phyloP scores from a whole-genome alignment of 35 echinoderm and acorn worm species.

The Amphiura filiformis region DNA sequence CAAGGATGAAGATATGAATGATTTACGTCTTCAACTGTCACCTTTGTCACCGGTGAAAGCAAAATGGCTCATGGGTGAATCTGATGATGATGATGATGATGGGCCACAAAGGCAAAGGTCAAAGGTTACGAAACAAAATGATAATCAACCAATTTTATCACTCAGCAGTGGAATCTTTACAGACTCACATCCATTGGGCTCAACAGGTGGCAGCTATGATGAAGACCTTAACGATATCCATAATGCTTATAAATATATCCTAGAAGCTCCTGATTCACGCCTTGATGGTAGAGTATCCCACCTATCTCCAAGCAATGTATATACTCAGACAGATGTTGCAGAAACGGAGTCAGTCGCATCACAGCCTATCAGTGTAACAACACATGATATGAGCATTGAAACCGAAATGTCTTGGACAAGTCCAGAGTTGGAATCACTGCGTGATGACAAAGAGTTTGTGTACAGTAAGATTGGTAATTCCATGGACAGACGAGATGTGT shows the following conservation, averaged over 20 bases:
- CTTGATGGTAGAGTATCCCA: neutral
- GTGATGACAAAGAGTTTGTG: conserved; percentile 45
- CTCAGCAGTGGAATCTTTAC: conserved; percentile 65
- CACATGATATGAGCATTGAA: conserved; percentile 1
- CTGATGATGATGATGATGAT: neutral
- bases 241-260: conserved; percentile 2
- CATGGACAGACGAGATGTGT: conserved; percentile 69
- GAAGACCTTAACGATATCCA: conserved; percentile 12
- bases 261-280: neutral
- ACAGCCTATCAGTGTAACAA: neutral
- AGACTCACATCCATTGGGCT: neutral
- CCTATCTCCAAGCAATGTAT: conserved; percentile 14
- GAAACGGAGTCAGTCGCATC: neutral
- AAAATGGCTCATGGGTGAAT: conserved; percentile 48
- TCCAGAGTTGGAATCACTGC: conserved; percentile 50
- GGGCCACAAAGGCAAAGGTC: neutral
- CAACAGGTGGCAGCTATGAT: neutral
- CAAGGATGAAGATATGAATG: conserved; percentile 7
- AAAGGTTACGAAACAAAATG: neutral
- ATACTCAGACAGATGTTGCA: conserved; percentile 21
- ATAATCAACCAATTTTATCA: conserved; percentile 12
- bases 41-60: conserved; percentile 51
- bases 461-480: conserved; percentile 30
- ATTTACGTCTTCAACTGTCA: conserved; percentile 27
- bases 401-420: conserved; percentile 1